Percentiles rank a stretch among this genome's conserved stretches.
Evolutionary conservation across 2,113 vertebrate species (phyloP).

Genomic region (Neoarius graeffei): DNA sequence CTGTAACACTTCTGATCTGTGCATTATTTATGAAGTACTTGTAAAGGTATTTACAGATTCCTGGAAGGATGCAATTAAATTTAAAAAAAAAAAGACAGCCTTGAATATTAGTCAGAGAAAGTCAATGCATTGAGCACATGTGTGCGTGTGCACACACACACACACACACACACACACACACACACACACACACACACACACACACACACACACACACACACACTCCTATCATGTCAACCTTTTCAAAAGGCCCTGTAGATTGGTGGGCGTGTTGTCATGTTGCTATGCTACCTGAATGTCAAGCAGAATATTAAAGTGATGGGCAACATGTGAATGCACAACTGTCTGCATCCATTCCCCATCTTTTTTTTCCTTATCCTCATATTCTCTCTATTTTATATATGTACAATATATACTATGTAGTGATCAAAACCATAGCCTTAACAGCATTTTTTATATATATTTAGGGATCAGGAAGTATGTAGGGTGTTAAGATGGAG

Average conservation of each 20-base stretch:
- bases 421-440: neutral
- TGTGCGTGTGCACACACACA: neutral
- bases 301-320: constrained; percentile 72
- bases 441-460: neutral
- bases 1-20: constrained; percentile 33
- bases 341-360: constrained; percentile 50
- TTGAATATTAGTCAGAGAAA: constrained; percentile 59
- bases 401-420: neutral
- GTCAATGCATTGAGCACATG: constrained; percentile 27
- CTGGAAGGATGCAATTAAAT: constrained; percentile 67
- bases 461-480: neutral
- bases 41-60: constrained; percentile 70
- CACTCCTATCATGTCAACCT: constrained; percentile 71
- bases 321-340: constrained; percentile 60
- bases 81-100: constrained; percentile 71
- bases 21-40: constrained; percentile 62
- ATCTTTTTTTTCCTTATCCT: neutral
- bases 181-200: constrained; percentile 2
- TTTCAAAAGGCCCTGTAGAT: constrained; percentile 71
- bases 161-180: constrained; percentile 8
- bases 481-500: neutral
- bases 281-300: constrained; percentile 79
- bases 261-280: constrained; percentile 75
- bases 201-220: constrained; percentile 10
- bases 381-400: neutral